These are phyloP conservation scores for Caradrina kadenii DNA, from an alignment of 2,888 invertebrate genomes.

Conservation along the genomic window DNA sequence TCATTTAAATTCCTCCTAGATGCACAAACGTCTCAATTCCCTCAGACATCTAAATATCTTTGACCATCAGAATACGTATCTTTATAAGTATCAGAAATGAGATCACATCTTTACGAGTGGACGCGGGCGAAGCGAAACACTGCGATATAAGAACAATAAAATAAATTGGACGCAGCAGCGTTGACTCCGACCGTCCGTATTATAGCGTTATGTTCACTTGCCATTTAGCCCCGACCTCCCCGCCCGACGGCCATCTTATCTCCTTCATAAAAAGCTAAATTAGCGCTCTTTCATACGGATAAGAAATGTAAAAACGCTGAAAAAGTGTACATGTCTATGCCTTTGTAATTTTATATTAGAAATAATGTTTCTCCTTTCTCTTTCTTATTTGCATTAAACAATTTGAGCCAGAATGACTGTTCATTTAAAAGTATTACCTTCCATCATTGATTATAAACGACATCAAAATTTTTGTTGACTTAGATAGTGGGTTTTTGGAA, in stretches of 20 bases:
- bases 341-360: conserved; percentile 21
- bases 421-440: neutral
- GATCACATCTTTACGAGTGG: conserved; percentile 76
- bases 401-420: neutral
- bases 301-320: conserved; percentile 24
- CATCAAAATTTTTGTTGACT: no score
- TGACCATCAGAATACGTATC: conserved; percentile 60
- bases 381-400: neutral
- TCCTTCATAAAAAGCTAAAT: conserved; percentile 59
- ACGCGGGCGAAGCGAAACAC: conserved; percentile 60
- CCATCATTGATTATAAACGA: no score
- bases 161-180: conserved; percentile 77
- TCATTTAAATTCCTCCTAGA: conserved; percentile 21
- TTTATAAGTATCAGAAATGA: conserved; percentile 72
- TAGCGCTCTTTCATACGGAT: conserved; percentile 50
- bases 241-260: conserved; percentile 52
- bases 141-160: conserved; percentile 79
- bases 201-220: conserved; percentile 63
- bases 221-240: conserved; percentile 60
- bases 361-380: neutral
- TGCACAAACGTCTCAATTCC: conserved; percentile 29
- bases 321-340: conserved; percentile 7
- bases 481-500: no score
- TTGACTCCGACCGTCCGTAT: conserved; percentile 53
- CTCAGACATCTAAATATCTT: conserved; percentile 39